Percentiles rank a stretch among this genome's conserved stretches.
phyloP scores from a whole-genome alignment of 2,797 vertebrate genomes.

The Schizopygopsis pylzovi region DNA sequence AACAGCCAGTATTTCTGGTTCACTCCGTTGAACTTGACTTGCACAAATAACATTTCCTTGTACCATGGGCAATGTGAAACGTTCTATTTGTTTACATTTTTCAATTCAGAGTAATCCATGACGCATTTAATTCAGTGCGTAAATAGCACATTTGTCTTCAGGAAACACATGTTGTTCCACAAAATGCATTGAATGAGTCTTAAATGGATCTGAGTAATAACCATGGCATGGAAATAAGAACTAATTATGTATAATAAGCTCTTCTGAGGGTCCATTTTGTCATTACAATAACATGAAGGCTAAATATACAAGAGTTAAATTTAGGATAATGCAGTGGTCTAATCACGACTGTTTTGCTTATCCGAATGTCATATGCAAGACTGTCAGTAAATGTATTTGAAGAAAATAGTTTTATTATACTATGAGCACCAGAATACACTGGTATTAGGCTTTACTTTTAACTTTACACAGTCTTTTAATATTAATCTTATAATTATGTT shows the following conservation, averaged over 20 bases:
- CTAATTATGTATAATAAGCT: not conserved
- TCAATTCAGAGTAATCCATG: slow-evolving; percentile 34
- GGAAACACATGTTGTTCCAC: slow-evolving; percentile 42
- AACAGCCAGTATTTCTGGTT: not conserved
- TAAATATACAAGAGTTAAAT: not conserved
- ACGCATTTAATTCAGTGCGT: slow-evolving; percentile 36
- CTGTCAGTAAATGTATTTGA: not conserved
- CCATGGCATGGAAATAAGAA: slow-evolving; percentile 28
- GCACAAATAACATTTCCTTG: not conserved
- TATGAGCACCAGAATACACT: not conserved
- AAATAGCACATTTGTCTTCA: slow-evolving; percentile 49
- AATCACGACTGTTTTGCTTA: not conserved
- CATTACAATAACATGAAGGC: not conserved
- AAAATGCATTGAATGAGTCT: slow-evolving; percentile 18
- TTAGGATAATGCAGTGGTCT: not conserved
- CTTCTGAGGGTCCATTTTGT: not conserved
- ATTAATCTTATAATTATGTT: not conserved
- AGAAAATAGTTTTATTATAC: not conserved
- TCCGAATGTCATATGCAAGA: not conserved
- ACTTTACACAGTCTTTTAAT: not conserved
- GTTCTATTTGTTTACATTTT: slow-evolving; percentile 34
- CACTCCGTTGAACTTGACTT: not conserved
- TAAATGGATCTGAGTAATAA: slow-evolving; percentile 42
- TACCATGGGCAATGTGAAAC: not conserved
- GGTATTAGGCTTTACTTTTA: not conserved